These are phyloP conservation scores for Naso thynnoides DNA, from an alignment of 2,797 vertebrate genomes.

Conservation along the genomic window DNA sequence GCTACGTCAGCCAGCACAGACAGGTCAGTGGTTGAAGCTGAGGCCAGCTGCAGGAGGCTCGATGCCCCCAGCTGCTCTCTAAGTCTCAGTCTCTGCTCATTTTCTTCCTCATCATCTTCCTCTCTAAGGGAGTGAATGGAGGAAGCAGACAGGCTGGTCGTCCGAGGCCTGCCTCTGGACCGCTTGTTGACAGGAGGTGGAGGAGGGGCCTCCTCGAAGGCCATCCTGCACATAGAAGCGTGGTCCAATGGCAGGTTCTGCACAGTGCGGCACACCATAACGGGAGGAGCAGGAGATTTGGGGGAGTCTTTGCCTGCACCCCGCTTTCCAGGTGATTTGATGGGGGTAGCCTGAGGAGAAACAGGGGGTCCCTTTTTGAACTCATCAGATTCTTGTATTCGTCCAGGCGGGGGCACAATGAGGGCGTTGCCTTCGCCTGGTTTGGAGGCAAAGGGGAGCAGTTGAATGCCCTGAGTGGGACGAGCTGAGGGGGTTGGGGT, in stretches of 20 bases:
- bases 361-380: constrained; percentile 64
- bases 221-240: constrained; percentile 90
- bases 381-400: constrained; percentile 70
- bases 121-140: constrained; percentile 72
- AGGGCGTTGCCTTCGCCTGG: constrained; percentile 80
- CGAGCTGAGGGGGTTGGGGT: constrained; percentile 32
- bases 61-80: constrained; percentile 86
- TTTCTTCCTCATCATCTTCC: constrained; percentile 77
- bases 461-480: constrained; percentile 76
- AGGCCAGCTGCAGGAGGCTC: constrained; percentile 85
- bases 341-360: constrained; percentile 56
- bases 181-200: constrained; percentile 70
- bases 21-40: constrained; percentile 83
- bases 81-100: constrained; percentile 78
- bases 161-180: constrained; percentile 80
- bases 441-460: constrained; percentile 83
- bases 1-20: constrained; percentile 89
- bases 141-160: constrained; percentile 64
- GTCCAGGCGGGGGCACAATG: constrained; percentile 80
- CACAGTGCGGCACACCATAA: constrained; percentile 88
- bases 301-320: constrained; percentile 75
- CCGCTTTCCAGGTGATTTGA: constrained; percentile 76
- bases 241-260: constrained; percentile 93
- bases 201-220: constrained; percentile 83
- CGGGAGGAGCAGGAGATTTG: constrained; percentile 66